These are phyloP conservation scores for Orthosia incerta DNA, from an alignment of 2,888 invertebrate species.

Conservation along the genomic window DNA sequence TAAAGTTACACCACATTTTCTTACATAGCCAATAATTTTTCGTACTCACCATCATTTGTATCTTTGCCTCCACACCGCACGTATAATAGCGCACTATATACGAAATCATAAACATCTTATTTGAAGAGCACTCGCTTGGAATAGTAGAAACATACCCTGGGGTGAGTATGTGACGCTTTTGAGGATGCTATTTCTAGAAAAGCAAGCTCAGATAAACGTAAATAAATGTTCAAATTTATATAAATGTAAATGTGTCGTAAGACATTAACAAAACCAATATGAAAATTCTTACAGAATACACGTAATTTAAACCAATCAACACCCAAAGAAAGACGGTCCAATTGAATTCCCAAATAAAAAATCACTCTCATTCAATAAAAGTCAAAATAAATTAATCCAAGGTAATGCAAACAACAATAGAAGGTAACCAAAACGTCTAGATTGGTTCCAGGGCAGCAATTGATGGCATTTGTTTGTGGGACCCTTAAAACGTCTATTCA, in stretches of 20 bases:
- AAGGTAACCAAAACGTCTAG: constrained; percentile 43
- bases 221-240: neutral
- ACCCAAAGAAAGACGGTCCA: neutral
- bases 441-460: constrained; percentile 60
- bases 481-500: constrained; percentile 64
- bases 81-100: neutral
- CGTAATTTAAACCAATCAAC: constrained; percentile 5
- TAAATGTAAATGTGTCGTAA: neutral
- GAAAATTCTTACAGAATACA: neutral
- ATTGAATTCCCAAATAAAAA: neutral
- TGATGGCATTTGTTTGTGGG: constrained; percentile 68
- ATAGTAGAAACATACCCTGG: constrained; percentile 27
- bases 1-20: neutral
- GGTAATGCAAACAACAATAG: constrained; percentile 56
- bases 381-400: constrained; percentile 53
- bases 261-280: neutral
- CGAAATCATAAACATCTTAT: constrained; percentile 44
- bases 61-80: neutral
- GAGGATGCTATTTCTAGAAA: constrained; percentile 18
- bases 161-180: constrained; percentile 23
- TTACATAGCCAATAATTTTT: neutral
- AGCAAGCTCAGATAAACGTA: neutral
- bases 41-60: neutral
- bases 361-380: constrained; percentile 30
- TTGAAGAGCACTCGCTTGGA: constrained; percentile 47